phyloP scores from a whole-genome alignment of 2,113 vertebrate genomes.

The Anser cygnoides region DNA sequence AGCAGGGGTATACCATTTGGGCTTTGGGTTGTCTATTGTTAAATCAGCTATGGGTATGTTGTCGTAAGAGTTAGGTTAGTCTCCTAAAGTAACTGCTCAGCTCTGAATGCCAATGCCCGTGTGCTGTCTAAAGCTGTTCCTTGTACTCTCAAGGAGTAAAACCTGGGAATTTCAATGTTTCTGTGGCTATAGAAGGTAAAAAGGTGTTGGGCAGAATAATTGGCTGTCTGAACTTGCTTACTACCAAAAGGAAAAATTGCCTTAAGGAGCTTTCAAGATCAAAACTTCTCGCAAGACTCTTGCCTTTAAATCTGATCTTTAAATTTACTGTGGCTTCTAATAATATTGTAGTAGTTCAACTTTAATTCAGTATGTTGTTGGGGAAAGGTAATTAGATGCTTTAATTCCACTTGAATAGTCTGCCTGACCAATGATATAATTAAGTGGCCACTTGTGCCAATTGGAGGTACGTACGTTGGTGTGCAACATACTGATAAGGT shows the following conservation, averaged over 20 bases:
- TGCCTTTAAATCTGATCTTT: slow-evolving; percentile 27
- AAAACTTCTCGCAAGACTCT: slow-evolving; percentile 1
- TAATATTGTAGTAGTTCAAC: neutral
- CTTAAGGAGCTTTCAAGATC: slow-evolving; percentile 12
- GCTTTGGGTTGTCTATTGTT: neutral
- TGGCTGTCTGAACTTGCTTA: neutral
- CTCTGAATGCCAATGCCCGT: neutral
- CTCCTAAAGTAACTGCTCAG: neutral
- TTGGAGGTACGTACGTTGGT: neutral
- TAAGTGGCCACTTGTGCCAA: neutral
- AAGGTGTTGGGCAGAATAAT: neutral
- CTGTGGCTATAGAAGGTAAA: neutral
- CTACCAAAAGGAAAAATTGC: neutral
- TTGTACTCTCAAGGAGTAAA: neutral
- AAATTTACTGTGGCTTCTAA: slow-evolving; percentile 34
- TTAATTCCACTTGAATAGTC: slow-evolving; percentile 36
- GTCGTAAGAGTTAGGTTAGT: neutral
- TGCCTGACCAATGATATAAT: slow-evolving; percentile 22
- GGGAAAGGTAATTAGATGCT: slow-evolving; percentile 33
- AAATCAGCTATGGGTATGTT: neutral
- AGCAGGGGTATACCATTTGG: neutral
- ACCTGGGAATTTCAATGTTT: neutral
- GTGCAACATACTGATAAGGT: slow-evolving; percentile 18
- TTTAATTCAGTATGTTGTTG: neutral
- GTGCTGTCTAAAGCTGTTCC: neutral